A percentile compares a stretch with the other conserved stretches of the same genome.
These are phyloP conservation scores for Atrina japonica DNA, from an alignment of 2,888 invertebrate species.

Conservation along the genomic window DNA sequence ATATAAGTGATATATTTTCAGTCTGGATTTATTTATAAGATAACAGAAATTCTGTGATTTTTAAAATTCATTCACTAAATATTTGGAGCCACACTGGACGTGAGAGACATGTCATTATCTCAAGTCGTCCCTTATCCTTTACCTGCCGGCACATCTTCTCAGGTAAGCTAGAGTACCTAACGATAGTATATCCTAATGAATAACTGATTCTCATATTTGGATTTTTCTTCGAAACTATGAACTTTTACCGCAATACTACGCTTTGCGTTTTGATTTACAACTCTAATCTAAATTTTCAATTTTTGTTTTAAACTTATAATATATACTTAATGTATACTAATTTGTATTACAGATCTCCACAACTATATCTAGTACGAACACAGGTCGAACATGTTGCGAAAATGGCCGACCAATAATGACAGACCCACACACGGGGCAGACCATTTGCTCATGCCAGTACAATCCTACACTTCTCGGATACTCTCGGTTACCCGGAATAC, in stretches of 20 bases:
- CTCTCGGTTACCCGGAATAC: conserved; percentile 83
- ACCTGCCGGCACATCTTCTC: conserved; percentile 35
- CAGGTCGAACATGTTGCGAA: conserved; percentile 87
- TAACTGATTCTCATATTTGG: no score
- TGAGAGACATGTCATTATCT: conserved; percentile 42
- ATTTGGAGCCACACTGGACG: conserved; percentile 7
- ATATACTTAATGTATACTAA: no score
- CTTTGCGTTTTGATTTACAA: no score
- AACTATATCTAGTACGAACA: conserved; percentile 59
- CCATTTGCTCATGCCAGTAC: conserved; percentile 85
- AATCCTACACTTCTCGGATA: conserved; percentile 87
- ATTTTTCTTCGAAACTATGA: not conserved
- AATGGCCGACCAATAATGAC: conserved; percentile 86
- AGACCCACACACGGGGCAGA: conserved; percentile 78
- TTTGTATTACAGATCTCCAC: conserved; percentile 64
- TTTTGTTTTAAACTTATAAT: not conserved
- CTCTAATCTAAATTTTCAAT: no score
- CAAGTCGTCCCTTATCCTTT: conserved; percentile 42
- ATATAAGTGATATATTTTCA: not conserved
- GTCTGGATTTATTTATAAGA: no score
- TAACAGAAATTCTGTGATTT: no score
- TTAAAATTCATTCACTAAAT: no score
- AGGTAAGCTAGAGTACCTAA: conserved; percentile 37
- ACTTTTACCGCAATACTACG: not conserved
- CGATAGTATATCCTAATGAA: no score